Evolutionary conservation across 2,113 vertebrate species (phyloP).

Genomic region (Brienomyrus longianalis): DNA sequence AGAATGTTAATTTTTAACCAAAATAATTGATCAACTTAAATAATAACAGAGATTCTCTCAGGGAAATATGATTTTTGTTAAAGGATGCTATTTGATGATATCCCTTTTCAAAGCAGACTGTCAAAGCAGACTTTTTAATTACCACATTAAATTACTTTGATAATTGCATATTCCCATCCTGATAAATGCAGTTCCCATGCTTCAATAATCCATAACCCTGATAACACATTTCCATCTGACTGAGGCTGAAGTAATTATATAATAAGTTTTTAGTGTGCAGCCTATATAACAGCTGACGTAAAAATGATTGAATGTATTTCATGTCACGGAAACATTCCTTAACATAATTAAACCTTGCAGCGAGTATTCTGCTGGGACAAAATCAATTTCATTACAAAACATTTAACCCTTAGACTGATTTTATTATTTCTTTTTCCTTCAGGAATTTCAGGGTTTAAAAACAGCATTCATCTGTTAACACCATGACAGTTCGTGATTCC

Average conservation of each 20-base stretch:
- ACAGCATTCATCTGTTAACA: neutral
- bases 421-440: neutral
- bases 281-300: neutral
- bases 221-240: slow-evolving; percentile 9
- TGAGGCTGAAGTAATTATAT: slow-evolving; percentile 1
- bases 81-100: neutral
- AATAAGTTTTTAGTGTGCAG: neutral
- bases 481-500: neutral
- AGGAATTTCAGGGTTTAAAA: neutral
- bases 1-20: neutral
- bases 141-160: slow-evolving; percentile 3
- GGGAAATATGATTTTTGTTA: neutral
- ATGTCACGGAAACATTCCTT: neutral
- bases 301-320: neutral
- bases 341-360: slow-evolving; percentile 7
- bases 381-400: slow-evolving; percentile 2
- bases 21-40: neutral
- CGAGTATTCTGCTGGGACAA: neutral
- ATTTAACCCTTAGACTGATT: neutral
- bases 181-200: neutral
- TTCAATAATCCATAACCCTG: slow-evolving; percentile 1
- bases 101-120: neutral
- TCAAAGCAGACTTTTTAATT: slow-evolving; percentile 5
- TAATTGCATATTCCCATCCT: neutral
- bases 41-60: neutral